Conservation (phyloP, 2,113 vertebrate species). For the Thymallus thymallus region DNA sequence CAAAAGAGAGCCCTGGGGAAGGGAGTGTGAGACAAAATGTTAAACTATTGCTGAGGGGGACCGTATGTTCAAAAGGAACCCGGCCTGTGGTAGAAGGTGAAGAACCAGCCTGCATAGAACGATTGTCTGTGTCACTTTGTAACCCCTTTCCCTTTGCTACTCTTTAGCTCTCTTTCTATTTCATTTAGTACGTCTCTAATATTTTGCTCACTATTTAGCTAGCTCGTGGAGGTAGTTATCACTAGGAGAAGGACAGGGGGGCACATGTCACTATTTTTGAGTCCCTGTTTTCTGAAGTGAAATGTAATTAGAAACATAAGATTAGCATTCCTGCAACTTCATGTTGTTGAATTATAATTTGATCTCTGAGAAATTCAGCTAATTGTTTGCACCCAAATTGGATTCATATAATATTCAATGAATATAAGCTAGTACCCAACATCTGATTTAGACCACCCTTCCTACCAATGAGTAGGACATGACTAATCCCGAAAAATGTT, state of each 20-base stretch:
- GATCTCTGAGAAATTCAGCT: too few relatives aligned
- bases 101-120: conserved; percentile 54
- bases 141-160: conserved; percentile 24
- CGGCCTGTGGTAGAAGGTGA: conserved; percentile 24
- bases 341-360: neutral
- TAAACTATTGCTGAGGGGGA: conserved; percentile 21
- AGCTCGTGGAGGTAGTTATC: conserved; percentile 42
- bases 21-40: conserved; percentile 16
- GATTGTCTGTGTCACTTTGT: conserved; percentile 33
- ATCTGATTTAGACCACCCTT: too few relatives aligned
- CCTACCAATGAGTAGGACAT: too few relatives aligned
- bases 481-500: too few relatives aligned
- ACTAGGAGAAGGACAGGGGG: conserved; percentile 49
- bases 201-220: conserved; percentile 32
- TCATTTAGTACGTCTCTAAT: conserved; percentile 27
- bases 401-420: too few relatives aligned
- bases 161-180: neutral
- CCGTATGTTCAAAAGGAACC: conserved; percentile 31
- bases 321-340: conserved; percentile 23
- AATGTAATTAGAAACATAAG: conserved; percentile 12
- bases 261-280: conserved; percentile 36
- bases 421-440: too few relatives aligned
- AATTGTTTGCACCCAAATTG: too few relatives aligned
- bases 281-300: conserved; percentile 57
- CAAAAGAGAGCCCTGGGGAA: conserved; percentile 23